Percentiles rank a stretch among this genome's conserved stretches.
Conservation (phyloP, 2,797 vertebrate genomes). For the Molossus alvarezi region DNA sequence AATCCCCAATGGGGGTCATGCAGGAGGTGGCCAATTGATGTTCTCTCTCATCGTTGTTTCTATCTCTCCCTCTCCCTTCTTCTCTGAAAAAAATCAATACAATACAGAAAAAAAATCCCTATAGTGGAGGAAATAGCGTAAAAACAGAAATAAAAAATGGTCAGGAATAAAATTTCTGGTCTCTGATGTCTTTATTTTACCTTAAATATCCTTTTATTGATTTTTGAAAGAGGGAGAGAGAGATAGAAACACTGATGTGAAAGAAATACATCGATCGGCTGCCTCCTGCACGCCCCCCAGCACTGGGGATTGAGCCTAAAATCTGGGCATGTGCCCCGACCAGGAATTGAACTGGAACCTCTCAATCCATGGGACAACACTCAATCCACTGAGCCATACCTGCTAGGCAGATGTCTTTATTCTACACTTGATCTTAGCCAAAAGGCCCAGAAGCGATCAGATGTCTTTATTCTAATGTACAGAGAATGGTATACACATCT, state of each 20-base stretch:
- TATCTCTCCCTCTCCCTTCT: too few relatives aligned
- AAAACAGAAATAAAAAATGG: slow-evolving; percentile 2
- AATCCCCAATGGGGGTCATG: too few relatives aligned
- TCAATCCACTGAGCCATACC: neutral
- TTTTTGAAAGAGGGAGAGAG: neutral
- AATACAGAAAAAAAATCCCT: too few relatives aligned
- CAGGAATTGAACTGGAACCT: neutral
- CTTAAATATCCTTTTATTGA: neutral
- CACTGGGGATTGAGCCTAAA: neutral
- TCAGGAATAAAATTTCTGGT: slow-evolving; percentile 28
- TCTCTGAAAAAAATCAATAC: too few relatives aligned
- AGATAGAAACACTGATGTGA: neutral
- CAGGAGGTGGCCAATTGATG: too few relatives aligned
- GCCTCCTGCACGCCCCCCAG: neutral
- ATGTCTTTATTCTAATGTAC: slow-evolving; percentile 21
- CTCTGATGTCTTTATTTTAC: slow-evolving; percentile 14
- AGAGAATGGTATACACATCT: neutral
- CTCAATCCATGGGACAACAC: neutral
- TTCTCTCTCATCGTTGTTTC: too few relatives aligned
- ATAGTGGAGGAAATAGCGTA: neutral
- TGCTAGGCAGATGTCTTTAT: neutral
- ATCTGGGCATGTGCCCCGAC: neutral
- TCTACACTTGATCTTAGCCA: neutral
- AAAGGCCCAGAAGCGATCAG: too few relatives aligned
- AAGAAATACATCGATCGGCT: neutral